Conservation (phyloP, 2,888 invertebrate genomes). For the Pseudoips prasinana region DNA sequence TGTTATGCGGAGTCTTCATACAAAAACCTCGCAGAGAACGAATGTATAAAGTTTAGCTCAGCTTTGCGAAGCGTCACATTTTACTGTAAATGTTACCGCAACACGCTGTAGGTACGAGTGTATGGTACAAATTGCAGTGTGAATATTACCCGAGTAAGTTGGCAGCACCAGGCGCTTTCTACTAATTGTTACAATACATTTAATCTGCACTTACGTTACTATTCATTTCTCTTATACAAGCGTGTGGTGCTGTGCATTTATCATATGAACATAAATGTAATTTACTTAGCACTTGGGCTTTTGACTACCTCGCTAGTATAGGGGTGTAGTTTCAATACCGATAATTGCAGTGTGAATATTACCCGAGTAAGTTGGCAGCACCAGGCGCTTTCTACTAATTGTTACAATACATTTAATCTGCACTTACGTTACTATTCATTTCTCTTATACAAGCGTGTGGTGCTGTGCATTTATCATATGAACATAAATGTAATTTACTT, state of each 20-base stretch:
- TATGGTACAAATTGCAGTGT: constrained; percentile 19
- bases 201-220: constrained; percentile 9
- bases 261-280: no score
- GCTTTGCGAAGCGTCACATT: constrained; percentile 11
- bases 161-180: constrained; percentile 8
- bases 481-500: no score
- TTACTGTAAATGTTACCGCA: constrained; percentile 13
- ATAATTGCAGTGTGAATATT: constrained; percentile 23
- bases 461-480: no score
- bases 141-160: constrained; percentile 15
- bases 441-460: no score
- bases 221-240: no score
- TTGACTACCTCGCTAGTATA: no score
- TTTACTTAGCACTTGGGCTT: no score
- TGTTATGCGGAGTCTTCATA: no score
- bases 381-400: constrained; percentile 17
- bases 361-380: constrained; percentile 7
- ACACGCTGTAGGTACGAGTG: constrained; percentile 6
- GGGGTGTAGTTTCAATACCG: no score
- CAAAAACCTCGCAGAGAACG: constrained; percentile 1
- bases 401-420: constrained; percentile 21
- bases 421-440: constrained; percentile 8
- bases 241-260: no score
- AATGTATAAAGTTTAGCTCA: constrained; percentile 6
- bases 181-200: constrained; percentile 25